Conservation (phyloP, 2,888 invertebrate species). For the Peribatodes rhomboidaria region DNA sequence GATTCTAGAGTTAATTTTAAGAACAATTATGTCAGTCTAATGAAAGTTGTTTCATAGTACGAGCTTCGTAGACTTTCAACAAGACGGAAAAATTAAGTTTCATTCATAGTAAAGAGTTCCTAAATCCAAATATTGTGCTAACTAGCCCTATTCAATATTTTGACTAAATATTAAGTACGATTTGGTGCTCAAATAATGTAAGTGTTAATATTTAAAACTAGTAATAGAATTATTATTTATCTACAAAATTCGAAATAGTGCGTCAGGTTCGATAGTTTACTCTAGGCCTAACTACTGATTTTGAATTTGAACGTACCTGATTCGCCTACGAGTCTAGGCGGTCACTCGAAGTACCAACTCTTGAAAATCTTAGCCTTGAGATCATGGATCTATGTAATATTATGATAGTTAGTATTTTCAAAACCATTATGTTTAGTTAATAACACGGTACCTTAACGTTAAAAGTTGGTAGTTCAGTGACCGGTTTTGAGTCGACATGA, state of each 20-base stretch:
- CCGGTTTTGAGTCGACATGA: slow-evolving; percentile 2
- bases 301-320: slow-evolving; percentile 48
- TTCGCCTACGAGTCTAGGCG: slow-evolving; percentile 11
- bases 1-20: slow-evolving; percentile 77
- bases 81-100: slow-evolving; percentile 60
- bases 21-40: slow-evolving; percentile 81
- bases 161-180: slow-evolving; percentile 86
- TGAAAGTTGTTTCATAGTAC: slow-evolving; percentile 70
- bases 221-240: slow-evolving; percentile 77
- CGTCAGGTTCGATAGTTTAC: slow-evolving; percentile 66
- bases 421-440: slow-evolving; percentile 3
- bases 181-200: slow-evolving; percentile 86
- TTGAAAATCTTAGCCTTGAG: slow-evolving; percentile 7
- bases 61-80: slow-evolving; percentile 67
- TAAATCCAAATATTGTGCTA: slow-evolving; percentile 70
- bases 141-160: slow-evolving; percentile 76
- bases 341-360: slow-evolving; percentile 22
- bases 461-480: slow-evolving; percentile 17
- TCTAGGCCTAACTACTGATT: slow-evolving; percentile 59
- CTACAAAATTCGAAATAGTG: slow-evolving; percentile 78
- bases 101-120: slow-evolving; percentile 57
- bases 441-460: background rate
- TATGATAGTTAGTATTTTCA: slow-evolving; percentile 7
- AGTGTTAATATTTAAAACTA: slow-evolving; percentile 78
- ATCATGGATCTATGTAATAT: slow-evolving; percentile 23